Evolutionary conservation across 2,797 vertebrate species (phyloP).

Genomic region (Meriones psammophilus): DNA sequence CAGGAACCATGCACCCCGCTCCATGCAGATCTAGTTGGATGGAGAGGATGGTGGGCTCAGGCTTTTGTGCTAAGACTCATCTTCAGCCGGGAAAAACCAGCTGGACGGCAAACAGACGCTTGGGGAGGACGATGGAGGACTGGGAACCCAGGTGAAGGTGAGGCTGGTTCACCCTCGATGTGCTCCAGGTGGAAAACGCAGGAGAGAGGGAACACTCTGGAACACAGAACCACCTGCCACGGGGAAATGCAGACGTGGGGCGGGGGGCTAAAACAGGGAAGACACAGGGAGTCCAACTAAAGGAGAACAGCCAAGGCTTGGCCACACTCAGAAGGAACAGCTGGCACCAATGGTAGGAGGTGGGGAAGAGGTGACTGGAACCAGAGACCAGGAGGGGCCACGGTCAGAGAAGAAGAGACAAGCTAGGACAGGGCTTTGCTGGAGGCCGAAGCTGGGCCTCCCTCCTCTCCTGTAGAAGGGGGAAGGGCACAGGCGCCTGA

Average conservation of each 20-base stretch:
- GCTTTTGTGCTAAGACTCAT: background rate
- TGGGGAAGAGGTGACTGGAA: too few relatives aligned
- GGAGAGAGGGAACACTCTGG: background rate
- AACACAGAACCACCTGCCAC: background rate
- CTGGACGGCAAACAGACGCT: background rate
- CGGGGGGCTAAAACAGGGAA: background rate
- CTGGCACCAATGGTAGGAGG: fast-evolving
- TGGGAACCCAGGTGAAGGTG: background rate
- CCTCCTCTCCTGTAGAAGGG: too few relatives aligned
- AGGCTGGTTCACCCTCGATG: fast-evolving
- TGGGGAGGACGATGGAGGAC: background rate
- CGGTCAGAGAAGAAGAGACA: fast-evolving
- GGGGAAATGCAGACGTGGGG: background rate
- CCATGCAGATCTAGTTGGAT: background rate
- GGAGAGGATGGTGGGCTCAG: background rate
- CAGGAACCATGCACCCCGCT: fast-evolving
- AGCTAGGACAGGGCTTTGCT: background rate
- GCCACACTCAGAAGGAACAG: background rate
- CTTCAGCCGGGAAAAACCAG: background rate
- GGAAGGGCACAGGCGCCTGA: background rate
- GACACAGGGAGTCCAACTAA: too few relatives aligned
- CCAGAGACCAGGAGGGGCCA: too few relatives aligned
- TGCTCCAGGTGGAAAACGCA: background rate
- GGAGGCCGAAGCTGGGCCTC: background rate
- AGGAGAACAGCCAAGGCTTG: background rate